Percentiles rank a stretch among this genome's conserved stretches.
Conservation (phyloP, 1,140 invertebrate species). For the Tetragnatha versicolor region DNA sequence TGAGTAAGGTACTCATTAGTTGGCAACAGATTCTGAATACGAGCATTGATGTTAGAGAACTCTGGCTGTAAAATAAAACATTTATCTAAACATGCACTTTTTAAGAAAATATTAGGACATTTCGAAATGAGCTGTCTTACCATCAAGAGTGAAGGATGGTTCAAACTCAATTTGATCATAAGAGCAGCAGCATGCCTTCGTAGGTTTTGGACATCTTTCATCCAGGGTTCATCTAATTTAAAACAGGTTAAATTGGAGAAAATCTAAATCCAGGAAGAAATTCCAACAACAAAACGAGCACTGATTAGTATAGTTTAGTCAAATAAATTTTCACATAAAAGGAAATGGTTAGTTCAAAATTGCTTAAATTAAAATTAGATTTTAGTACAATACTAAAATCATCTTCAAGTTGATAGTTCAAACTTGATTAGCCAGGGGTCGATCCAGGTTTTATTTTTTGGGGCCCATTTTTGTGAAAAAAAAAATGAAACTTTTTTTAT, state of each 20-base stretch:
- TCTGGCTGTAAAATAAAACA: conserved; percentile 74
- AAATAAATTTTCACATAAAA: too few relatives aligned
- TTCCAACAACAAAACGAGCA: not conserved
- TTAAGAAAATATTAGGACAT: not conserved
- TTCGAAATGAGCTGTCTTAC: conserved; percentile 59
- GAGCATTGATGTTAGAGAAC: conserved; percentile 83
- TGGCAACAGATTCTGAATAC: conserved; percentile 73
- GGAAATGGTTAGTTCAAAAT: too few relatives aligned
- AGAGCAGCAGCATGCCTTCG: conserved; percentile 85
- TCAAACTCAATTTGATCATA: conserved; percentile 86
- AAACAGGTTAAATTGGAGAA: conserved; percentile 57
- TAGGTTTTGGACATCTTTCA: conserved; percentile 81
- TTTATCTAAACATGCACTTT: not conserved
- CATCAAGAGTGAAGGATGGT: conserved; percentile 75
- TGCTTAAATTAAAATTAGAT: too few relatives aligned
- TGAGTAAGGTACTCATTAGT: conserved; percentile 76
- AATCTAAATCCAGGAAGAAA: not conserved
- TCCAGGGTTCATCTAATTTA: conserved; percentile 70
- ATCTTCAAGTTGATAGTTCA: too few relatives aligned
- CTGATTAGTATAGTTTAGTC: conserved; percentile 66
- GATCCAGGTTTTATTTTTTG: too few relatives aligned
- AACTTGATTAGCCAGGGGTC: too few relatives aligned
- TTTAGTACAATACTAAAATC: too few relatives aligned
- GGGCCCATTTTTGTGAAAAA: too few relatives aligned
- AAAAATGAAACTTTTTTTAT: too few relatives aligned